Conservation (phyloP, 2,797 vertebrate genomes). For the Carduelis carduelis region DNA sequence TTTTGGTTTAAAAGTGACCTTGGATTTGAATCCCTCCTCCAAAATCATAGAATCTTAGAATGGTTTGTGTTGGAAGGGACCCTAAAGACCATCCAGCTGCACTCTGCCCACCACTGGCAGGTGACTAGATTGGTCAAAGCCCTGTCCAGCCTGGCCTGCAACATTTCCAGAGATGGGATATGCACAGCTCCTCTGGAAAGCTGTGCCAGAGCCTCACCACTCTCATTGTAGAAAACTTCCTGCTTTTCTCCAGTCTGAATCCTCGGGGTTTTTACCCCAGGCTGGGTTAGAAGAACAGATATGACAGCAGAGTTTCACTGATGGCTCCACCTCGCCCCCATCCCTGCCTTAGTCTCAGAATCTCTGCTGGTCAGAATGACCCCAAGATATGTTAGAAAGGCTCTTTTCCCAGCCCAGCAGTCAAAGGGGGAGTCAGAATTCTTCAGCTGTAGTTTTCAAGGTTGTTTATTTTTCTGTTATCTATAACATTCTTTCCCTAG, state of each 20-base stretch:
- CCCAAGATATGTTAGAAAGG: no score
- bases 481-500: no score
- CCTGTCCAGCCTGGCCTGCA: background rate
- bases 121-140: background rate
- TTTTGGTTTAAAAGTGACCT: background rate
- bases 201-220: background rate
- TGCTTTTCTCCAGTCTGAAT: background rate
- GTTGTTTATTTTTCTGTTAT: no score
- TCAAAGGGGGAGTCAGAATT: no score
- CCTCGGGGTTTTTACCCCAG: fast-evolving
- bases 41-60: background rate
- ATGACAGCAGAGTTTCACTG: fast-evolving
- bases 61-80: background rate
- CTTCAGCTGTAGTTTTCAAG: no score
- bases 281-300: fast-evolving
- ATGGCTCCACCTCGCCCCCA: fast-evolving
- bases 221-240: fast-evolving
- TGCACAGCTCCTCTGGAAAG: background rate
- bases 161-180: background rate
- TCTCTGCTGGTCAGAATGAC: no score
- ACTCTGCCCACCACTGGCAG: background rate
- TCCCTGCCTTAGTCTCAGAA: background rate
- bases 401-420: no score
- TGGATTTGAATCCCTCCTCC: background rate
- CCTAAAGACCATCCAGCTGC: no score